Conservation (phyloP, 2,888 invertebrate genomes). For the Ophion ventricosus region DNA sequence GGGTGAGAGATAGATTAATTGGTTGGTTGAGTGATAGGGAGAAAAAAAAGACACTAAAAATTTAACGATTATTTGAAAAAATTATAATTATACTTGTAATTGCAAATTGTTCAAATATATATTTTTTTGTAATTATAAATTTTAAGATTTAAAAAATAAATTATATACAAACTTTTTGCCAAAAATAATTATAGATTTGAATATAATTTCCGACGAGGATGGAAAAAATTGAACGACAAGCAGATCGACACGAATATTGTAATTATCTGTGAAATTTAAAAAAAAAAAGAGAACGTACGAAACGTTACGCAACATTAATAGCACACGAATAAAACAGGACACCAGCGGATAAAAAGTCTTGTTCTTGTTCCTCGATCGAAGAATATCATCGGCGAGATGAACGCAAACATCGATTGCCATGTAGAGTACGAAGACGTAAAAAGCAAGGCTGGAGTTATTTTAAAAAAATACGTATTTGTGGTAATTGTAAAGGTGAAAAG, state of each 20-base stretch:
- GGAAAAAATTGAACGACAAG: constrained; percentile 35
- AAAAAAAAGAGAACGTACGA: constrained; percentile 4
- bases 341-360: background rate
- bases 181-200: constrained; percentile 6
- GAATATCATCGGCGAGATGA: constrained; percentile 31
- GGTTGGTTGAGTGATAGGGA: background rate
- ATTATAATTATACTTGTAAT: too few relatives aligned
- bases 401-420: constrained; percentile 30
- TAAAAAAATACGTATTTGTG: background rate
- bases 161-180: too few relatives aligned
- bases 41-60: constrained; percentile 20
- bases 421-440: constrained; percentile 29
- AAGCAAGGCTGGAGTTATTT: constrained; percentile 44
- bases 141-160: too few relatives aligned
- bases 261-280: background rate
- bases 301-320: constrained; percentile 54
- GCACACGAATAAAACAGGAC: constrained; percentile 45
- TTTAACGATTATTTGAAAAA: background rate
- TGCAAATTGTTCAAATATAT: too few relatives aligned
- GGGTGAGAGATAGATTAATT: too few relatives aligned
- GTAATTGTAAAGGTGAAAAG: background rate
- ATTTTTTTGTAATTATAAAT: too few relatives aligned
- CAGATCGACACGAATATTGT: background rate
- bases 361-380: background rate
- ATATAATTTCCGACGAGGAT: constrained; percentile 7